Evolutionary conservation across 2,797 vertebrate genomes (phyloP), one percentile per base, ranked within the genome.

Genomic region (Lemur catta): DNA sequence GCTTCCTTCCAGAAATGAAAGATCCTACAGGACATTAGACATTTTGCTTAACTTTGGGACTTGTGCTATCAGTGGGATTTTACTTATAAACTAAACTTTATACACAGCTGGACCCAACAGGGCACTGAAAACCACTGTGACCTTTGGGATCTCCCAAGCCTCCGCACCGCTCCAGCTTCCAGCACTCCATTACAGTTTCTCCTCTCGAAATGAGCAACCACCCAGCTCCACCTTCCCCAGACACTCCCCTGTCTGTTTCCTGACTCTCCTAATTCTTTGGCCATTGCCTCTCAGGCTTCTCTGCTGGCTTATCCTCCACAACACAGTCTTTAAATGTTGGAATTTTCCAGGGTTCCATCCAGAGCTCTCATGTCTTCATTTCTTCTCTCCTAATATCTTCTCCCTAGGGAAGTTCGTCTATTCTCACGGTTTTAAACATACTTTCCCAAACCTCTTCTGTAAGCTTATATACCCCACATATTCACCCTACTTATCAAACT

Each of bases 1-100:
- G 91, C 38, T 91, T 87, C 48, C 61, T 93, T 52, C 59, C 10
- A 61, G 38, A 33, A 90, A 67, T 43, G 41, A 92, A 80, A 30
- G 55, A 28, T 87, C 26, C 38, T 69, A 33, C 18, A 71, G 80
- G 38, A 81, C 28, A 46, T 50, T 38, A 63, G 65, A 90, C 2
- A 41, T 69, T 82, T 55, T 74, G 13, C 84, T 93, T 84, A 46
- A 67, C 67, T 94, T 91, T 89, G 55, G n/a, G 48, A 75, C 9
- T 38, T 84, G n/a, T 7, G 17, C 22, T 61, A 6, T 65, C 52
- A 55, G 35, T n/a, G 43, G 38, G 46, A 65, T 80, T 72, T 86
- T 93, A 92, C 46, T 76, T 67, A 15, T 93, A 90, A 97, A 92
- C 26, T 78, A 48, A 69, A 84, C 55, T 79, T 94, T 12, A 43